phyloP scores from a whole-genome alignment of 2,797 vertebrate genomes.

The Otolemur crassicaudatus region DNA sequence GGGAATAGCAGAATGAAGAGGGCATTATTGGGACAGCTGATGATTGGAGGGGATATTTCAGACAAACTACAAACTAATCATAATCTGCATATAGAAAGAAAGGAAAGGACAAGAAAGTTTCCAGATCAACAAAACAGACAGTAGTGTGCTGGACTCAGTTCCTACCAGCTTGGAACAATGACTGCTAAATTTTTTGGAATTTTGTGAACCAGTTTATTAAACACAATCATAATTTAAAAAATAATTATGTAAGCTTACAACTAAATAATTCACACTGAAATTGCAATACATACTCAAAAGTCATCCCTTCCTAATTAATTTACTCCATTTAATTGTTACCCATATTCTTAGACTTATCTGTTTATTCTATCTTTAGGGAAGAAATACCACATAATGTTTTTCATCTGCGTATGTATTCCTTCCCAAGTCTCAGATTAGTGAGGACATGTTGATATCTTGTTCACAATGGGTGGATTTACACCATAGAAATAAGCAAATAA shows the following conservation, averaged over 20 bases:
- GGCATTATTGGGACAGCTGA: neutral
- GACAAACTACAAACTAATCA: conserved; percentile 1
- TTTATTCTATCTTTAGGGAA: neutral
- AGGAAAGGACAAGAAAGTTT: neutral
- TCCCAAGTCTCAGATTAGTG: neutral
- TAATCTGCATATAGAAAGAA: neutral
- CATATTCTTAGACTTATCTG: neutral
- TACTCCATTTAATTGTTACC: neutral
- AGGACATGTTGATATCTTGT: neutral
- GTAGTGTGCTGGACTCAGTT: neutral
- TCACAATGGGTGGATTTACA: neutral
- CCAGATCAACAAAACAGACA: neutral
- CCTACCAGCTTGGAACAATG: neutral
- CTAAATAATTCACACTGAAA: neutral
- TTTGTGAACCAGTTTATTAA: neutral
- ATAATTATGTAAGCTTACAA: neutral
- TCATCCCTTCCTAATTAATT: neutral
- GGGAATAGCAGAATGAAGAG: conserved; percentile 45
- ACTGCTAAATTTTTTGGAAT: neutral
- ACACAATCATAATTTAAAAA: neutral
- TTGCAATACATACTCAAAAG: neutral
- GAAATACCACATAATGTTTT: neutral
- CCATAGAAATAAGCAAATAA: neutral
- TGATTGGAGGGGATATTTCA: neutral
- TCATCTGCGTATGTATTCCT: neutral